Percentiles rank a stretch among this genome's conserved stretches.
Evolutionary conservation across 2,888 invertebrate genomes (phyloP).

Genomic region (Amiota minor): DNA sequence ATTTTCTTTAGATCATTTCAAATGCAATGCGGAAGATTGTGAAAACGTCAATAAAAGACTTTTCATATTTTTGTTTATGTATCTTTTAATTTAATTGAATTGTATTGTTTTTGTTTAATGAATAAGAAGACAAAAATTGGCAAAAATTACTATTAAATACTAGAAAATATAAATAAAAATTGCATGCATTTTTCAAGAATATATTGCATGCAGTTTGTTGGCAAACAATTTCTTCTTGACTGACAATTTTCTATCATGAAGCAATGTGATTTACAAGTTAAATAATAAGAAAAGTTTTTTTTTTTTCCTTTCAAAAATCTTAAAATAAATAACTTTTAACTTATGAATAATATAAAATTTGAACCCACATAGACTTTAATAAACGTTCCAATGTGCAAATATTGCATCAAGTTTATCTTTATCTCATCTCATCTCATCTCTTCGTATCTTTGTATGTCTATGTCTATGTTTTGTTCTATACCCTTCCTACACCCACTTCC

Average conservation of each 20-base stretch:
- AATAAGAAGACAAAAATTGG: too few species aligned
- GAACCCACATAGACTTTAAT: neutral
- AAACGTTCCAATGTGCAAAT: constrained; percentile 6
- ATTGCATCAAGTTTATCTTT: neutral
- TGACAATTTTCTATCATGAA: neutral
- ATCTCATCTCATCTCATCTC: neutral
- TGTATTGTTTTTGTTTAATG: neutral
- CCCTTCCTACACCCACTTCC: neutral
- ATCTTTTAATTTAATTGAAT: neutral
- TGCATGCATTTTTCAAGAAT: too few species aligned
- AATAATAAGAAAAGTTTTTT: neutral
- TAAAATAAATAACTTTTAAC: too few species aligned
- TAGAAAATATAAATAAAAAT: too few species aligned
- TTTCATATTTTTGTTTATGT: neutral
- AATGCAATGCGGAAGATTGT: too few species aligned
- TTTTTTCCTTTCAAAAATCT: neutral
- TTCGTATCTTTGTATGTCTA: neutral
- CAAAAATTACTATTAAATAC: too few species aligned
- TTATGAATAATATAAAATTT: too few species aligned
- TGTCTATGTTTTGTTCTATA: neutral
- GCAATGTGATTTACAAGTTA: neutral
- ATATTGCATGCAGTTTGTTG: neutral
- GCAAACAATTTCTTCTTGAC: constrained; percentile 1
- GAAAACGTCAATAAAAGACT: too few species aligned
- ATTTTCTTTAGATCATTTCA: too few species aligned